These are phyloP conservation scores for Pachycephala philippinensis DNA, from an alignment of 2,113 vertebrate genomes.

Conservation along the genomic window DNA sequence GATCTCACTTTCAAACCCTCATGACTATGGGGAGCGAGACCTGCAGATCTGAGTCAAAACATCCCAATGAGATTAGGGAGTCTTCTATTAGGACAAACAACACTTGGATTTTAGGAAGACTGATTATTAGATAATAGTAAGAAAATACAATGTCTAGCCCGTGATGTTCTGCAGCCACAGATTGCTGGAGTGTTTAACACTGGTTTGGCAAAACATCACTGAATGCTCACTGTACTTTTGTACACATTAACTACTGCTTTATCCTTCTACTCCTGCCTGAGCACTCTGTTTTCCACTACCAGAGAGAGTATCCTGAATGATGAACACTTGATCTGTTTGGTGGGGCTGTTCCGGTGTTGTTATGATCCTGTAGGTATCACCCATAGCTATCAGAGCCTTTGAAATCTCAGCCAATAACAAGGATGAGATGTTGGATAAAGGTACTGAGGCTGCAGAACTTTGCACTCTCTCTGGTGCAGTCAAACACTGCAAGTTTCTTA, in stretches of 20 bases:
- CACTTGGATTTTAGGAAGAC: not conserved
- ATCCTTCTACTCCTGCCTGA: not conserved
- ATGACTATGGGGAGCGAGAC: not conserved
- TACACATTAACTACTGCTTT: not conserved
- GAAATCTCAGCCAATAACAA: not conserved
- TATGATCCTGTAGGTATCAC: not conserved
- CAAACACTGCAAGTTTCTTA: not conserved
- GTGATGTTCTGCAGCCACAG: not conserved
- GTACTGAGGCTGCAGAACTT: not conserved
- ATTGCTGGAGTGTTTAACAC: not conserved
- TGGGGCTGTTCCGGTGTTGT: not conserved
- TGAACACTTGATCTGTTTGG: not conserved
- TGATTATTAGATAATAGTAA: not conserved
- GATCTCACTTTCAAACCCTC: not conserved
- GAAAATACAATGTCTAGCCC: not conserved
- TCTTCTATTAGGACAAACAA: not conserved
- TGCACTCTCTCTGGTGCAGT: not conserved
- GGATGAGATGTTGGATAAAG: not conserved
- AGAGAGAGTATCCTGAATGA: not conserved
- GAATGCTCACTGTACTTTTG: not conserved
- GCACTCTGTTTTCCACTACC: not conserved
- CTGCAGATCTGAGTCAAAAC: not conserved
- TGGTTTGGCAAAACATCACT: not conserved
- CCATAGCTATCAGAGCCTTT: not conserved
- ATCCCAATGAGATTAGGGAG: not conserved